Evolutionary conservation across 2,113 vertebrate genomes (phyloP).

Genomic region (Phalacrocorax pelagicus): DNA sequence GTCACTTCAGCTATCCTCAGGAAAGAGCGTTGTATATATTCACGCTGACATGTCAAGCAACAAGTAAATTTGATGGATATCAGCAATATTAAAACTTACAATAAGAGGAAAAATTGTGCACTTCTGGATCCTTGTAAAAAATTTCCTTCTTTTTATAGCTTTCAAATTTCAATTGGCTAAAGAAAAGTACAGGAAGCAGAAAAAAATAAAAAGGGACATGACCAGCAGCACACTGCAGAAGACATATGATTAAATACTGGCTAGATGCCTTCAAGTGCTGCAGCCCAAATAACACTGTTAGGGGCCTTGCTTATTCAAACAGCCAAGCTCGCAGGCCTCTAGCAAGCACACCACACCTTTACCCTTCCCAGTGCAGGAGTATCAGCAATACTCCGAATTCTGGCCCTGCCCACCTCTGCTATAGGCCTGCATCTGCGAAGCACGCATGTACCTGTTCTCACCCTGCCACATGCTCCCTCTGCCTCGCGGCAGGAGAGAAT

Average conservation of each 20-base stretch:
- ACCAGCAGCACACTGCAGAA: neutral
- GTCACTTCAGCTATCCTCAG: conserved; percentile 27
- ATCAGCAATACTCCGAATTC: rapidly evolving
- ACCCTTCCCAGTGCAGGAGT: neutral
- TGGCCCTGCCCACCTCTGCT: neutral
- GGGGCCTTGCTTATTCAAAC: neutral
- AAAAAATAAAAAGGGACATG: neutral
- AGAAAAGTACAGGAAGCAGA: neutral
- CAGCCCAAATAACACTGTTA: neutral
- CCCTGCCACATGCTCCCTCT: neutral
- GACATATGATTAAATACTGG: neutral
- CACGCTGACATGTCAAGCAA: conserved; percentile 6
- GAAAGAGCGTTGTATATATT: conserved; percentile 28
- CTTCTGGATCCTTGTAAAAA: neutral
- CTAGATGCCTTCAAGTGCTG: neutral
- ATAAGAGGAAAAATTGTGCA: neutral
- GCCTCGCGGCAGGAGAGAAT: rapidly evolving
- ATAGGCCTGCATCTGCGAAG: neutral
- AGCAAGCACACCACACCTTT: neutral
- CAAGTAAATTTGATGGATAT: conserved; percentile 15
- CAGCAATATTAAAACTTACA: neutral
- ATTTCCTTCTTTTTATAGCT: neutral
- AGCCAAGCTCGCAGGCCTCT: rapidly evolving
- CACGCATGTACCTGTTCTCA: rapidly evolving
- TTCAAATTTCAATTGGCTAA: neutral